Conservation (phyloP, 1,140 invertebrate genomes). For the Chelonus insularis region DNA sequence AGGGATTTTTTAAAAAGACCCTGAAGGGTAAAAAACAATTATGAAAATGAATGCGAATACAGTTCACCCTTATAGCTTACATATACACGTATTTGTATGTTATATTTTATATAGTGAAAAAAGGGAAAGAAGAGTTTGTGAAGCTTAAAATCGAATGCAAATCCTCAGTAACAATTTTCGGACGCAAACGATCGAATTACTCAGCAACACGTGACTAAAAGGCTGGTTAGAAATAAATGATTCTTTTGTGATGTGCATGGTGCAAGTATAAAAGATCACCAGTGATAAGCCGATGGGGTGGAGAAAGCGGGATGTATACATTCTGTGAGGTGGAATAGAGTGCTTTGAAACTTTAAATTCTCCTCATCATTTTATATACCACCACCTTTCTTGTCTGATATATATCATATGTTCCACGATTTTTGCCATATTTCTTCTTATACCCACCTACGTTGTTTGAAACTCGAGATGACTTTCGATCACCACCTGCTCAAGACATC, state of each 20-base stretch:
- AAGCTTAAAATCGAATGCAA: conserved; percentile 14
- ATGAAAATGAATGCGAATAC: neutral
- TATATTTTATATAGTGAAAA: neutral
- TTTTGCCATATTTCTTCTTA: neutral
- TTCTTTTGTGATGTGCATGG: neutral
- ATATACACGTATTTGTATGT: neutral
- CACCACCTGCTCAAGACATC: neutral
- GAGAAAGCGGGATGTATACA: neutral
- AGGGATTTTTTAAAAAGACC: neutral
- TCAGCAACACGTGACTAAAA: conserved; percentile 19
- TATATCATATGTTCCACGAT: neutral
- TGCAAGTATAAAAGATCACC: neutral
- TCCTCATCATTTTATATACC: too few relatives aligned
- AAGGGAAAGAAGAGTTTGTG: too few relatives aligned
- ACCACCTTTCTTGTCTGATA: neutral
- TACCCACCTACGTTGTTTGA: neutral
- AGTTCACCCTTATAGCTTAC: neutral
- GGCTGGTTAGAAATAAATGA: conserved; percentile 4
- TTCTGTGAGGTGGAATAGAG: too few relatives aligned
- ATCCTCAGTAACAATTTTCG: neutral
- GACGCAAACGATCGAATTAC: conserved; percentile 20
- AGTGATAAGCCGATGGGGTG: neutral
- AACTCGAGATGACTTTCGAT: neutral
- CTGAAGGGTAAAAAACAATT: conserved; percentile 4
- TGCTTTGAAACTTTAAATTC: too few relatives aligned